Evolutionary conservation across 2,113 vertebrate genomes (phyloP).

Genomic region (Acinonyx jubatus): DNA sequence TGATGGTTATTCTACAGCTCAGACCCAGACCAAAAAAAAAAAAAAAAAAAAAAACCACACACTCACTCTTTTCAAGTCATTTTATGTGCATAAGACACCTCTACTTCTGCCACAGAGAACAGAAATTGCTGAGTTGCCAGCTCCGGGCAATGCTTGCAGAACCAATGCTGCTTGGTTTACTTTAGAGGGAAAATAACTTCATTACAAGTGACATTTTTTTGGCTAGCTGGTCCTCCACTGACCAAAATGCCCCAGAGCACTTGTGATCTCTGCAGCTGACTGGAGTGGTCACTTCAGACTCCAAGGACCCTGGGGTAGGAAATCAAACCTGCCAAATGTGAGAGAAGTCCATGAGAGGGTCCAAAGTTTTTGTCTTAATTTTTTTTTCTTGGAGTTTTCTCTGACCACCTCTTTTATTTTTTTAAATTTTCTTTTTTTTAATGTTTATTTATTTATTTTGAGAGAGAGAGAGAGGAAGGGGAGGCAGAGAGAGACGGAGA

Average conservation of each 20-base stretch:
- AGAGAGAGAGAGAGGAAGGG: too few relatives aligned
- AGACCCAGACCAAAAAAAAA: not conserved
- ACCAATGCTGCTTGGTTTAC: not conserved
- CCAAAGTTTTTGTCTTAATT: not conserved
- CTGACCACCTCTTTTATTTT: not conserved
- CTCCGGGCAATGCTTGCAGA: not conserved
- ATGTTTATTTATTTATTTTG: too few relatives aligned
- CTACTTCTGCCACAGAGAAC: not conserved
- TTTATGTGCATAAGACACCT: not conserved
- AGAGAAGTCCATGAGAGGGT: not conserved
- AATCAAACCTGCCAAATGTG: not conserved
- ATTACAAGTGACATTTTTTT: conserved; percentile 53
- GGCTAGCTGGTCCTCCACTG: not conserved
- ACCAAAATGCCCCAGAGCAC: not conserved
- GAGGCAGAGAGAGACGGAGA: too few relatives aligned
- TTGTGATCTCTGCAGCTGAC: not conserved
- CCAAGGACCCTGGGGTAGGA: not conserved
- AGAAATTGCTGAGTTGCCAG: not conserved
- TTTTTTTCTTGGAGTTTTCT: not conserved
- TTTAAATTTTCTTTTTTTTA: too few relatives aligned
- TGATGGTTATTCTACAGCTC: not conserved
- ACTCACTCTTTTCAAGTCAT: not conserved
- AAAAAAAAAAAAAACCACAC: too few relatives aligned
- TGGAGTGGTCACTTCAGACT: not conserved
- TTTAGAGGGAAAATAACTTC: conserved; percentile 30